Evolutionary conservation across 2,113 vertebrate genomes (phyloP).

Genomic region (Carassius auratus): DNA sequence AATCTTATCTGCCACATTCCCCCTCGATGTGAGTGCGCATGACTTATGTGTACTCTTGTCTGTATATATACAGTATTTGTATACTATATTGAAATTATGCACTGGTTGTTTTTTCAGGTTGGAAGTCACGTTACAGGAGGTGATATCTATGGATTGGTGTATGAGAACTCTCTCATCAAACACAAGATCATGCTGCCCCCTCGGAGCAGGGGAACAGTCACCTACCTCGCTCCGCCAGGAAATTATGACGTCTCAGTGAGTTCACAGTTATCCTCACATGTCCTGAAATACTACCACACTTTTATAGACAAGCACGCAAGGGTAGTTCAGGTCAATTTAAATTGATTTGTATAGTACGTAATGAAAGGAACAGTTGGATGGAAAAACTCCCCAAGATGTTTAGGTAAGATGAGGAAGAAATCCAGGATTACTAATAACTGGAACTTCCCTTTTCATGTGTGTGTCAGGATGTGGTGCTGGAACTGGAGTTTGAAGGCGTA

Average conservation of each 20-base stretch:
- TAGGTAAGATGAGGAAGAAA: neutral
- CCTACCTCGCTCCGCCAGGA: constrained; percentile 91
- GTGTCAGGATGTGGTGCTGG: constrained; percentile 90
- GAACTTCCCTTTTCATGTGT: constrained; percentile 21
- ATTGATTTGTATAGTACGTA: neutral
- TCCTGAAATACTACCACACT: neutral
- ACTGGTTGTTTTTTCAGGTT: constrained; percentile 71
- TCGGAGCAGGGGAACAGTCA: constrained; percentile 90
- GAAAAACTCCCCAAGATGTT: neutral
- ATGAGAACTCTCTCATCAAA: constrained; percentile 94
- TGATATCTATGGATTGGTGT: constrained; percentile 91
- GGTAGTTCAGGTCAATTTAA: neutral
- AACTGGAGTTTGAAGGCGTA: constrained; percentile 94
- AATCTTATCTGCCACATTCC: too few relatives aligned
- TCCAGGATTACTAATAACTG: neutral
- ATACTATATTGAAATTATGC: neutral
- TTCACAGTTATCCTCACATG: neutral
- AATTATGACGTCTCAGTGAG: constrained; percentile 91
- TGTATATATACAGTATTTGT: neutral
- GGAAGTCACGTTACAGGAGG: constrained; percentile 97
- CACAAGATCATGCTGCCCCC: constrained; percentile 98
- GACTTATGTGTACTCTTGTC: too few relatives aligned
- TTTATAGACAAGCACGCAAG: neutral
- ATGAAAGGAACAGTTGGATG: neutral
- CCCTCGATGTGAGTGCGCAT: too few relatives aligned